phyloP scores from a whole-genome alignment of 2,888 invertebrate genomes.

The Drosophila anomelani region DNA sequence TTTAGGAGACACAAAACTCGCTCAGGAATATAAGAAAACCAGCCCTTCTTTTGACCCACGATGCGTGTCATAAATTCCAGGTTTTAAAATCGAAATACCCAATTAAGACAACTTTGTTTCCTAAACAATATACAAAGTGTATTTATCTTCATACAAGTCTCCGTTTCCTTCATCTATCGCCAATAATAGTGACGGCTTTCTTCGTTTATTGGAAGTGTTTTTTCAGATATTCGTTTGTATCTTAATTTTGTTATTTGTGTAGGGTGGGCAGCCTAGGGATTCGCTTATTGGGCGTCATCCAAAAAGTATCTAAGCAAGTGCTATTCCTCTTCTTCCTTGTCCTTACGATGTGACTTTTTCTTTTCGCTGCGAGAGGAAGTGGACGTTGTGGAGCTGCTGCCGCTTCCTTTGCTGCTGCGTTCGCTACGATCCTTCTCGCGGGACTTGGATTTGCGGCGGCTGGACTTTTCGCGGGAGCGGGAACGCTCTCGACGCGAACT shows the following conservation, averaged over 20 bases:
- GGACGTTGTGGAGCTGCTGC: constrained; percentile 54
- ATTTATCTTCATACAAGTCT: constrained; percentile 1
- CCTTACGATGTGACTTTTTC: constrained; percentile 90
- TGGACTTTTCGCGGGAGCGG: constrained; percentile 88
- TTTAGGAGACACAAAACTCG: not conserved
- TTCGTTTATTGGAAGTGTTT: constrained; percentile 63
- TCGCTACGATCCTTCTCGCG: constrained; percentile 86
- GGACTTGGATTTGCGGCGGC: constrained; percentile 88
- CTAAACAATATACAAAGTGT: not conserved
- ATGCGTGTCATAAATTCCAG: not conserved
- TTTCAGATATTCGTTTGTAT: constrained; percentile 13
- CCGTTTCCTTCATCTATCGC: not conserved
- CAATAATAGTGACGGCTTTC: not conserved
- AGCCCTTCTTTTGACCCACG: not conserved
- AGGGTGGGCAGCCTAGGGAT: constrained; percentile 45
- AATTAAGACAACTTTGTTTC: not conserved
- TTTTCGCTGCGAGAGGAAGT: constrained; percentile 85
- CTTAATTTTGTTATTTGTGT: constrained; percentile 23
- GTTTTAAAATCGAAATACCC: not conserved
- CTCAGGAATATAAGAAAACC: not conserved
- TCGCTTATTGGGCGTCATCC: constrained; percentile 49
- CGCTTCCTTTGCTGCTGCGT: constrained; percentile 63
- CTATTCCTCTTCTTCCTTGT: constrained; percentile 90
- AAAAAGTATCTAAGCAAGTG: constrained; percentile 66
- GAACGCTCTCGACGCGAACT: constrained; percentile 85